These are phyloP conservation scores for Nothocercus nigrocapillus DNA, from an alignment of 2,113 vertebrate species.

Conservation along the genomic window DNA sequence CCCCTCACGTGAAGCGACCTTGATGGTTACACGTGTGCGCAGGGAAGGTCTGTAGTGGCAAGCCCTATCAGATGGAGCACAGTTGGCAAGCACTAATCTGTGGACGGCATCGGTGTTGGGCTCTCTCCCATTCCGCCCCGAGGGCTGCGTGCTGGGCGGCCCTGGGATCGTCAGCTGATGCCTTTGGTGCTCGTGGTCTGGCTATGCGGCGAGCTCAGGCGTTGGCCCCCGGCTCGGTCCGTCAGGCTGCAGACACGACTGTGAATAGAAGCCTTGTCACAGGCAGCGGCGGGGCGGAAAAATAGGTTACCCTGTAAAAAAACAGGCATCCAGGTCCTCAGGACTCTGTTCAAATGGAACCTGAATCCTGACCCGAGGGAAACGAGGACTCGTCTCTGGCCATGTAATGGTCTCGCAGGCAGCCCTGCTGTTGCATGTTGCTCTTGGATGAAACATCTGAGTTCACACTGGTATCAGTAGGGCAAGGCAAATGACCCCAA, in stretches of 20 bases:
- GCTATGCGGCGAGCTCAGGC: background rate
- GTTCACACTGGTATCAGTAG: background rate
- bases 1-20: background rate
- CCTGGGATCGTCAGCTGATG: constrained; percentile 45
- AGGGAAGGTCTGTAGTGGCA: accelerated
- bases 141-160: background rate
- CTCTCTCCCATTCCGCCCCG: background rate
- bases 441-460: accelerated
- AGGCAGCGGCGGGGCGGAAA: background rate
- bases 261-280: constrained; percentile 15
- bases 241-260: background rate
- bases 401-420: accelerated
- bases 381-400: background rate
- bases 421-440: background rate
- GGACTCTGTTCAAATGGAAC: background rate
- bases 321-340: background rate
- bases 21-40: background rate
- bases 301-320: background rate
- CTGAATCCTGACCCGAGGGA: background rate
- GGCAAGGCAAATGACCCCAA: background rate
- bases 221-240: background rate
- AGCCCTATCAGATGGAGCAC: background rate
- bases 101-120: background rate
- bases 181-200: constrained; percentile 32
- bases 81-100: background rate